These are phyloP conservation scores for Hartigia nigra DNA, from an alignment of 2,888 invertebrate species.

Conservation along the genomic window DNA sequence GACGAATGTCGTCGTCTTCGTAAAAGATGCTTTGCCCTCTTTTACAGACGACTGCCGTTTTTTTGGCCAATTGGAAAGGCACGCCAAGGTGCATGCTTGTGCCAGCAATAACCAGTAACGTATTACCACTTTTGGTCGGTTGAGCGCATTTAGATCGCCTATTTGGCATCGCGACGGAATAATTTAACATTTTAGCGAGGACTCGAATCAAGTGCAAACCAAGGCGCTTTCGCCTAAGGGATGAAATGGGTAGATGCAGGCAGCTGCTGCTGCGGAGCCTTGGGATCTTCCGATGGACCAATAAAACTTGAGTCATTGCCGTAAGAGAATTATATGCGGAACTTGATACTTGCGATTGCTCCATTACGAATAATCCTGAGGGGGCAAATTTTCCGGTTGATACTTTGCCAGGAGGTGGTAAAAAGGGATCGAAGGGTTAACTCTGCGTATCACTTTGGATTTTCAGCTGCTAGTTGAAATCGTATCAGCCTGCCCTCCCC, in stretches of 20 bases:
- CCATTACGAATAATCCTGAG: conserved; percentile 41
- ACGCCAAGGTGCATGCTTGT: conserved; percentile 49
- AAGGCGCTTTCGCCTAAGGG: conserved; percentile 27
- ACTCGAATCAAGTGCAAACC: conserved; percentile 46
- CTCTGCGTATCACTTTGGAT: not conserved
- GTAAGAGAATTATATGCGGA: conserved; percentile 38
- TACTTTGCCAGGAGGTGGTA: not conserved
- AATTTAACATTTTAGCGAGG: conserved; percentile 53
- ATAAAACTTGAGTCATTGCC: conserved; percentile 39
- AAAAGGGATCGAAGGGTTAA: not conserved
- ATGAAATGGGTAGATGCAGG: not conserved
- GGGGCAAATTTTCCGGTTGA: conserved; percentile 11
- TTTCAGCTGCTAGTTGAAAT: not conserved
- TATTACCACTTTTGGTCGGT: conserved; percentile 60
- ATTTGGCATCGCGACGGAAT: conserved; percentile 57
- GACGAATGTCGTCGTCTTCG: not conserved
- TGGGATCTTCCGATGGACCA: not conserved
- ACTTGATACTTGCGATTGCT: not conserved
- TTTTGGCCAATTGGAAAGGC: conserved; percentile 11
- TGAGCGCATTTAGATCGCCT: conserved; percentile 61
- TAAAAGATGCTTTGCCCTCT: not conserved
- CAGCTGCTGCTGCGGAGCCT: not conserved
- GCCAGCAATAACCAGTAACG: conserved; percentile 58
- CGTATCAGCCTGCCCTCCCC: not conserved
- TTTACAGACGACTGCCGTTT: not conserved